Evolutionary conservation across 2,888 invertebrate genomes (phyloP), one percentile per base, ranked within the genome.

Genomic region (Polietes domitor): DNA sequence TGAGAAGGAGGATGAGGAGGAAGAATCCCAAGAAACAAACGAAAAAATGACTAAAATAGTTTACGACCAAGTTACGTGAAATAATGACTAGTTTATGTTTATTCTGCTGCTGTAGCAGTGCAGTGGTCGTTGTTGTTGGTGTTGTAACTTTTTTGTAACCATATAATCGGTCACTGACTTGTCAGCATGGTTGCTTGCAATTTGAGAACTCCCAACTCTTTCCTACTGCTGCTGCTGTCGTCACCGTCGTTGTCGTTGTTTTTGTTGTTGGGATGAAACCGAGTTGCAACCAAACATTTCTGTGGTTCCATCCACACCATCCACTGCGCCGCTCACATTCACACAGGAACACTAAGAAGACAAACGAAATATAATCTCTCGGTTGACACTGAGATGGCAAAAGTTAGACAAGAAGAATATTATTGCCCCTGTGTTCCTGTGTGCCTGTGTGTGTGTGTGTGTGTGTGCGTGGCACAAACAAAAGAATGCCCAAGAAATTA

Each of bases 141-240:
- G 70, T 76, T 55, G 63, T 83, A n/a, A n/a, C 72, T 17, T 50
- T 58, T 68, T 24, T 84, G 72, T 81, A 76, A 84, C 84, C 81
- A 87, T 83, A 87, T 87, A 87, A 87, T 87, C 86, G 87, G 87
- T 87, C 87, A 87, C 85, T 87, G 86, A 86, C 86, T 86, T 81
- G 81, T 84, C 83, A 82, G 81, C 86, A 85, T 85, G 84, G 84
- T 73, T 86, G 86, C 85, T 77, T 87, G 87, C 86, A 87, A 87
- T 87, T 86, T 86, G 87, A 87, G 87, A 86, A 86, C 83, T 85
- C 86, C 86, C 85, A 80, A 80, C 73, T 61, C 43, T 58, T 58
- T 41, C 58, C 37, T n/a, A 58, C 26, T 58, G 53, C 17, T 50
- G 50, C 53, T 10, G 53, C 72, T 72, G 32, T 15, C 47, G 50